Percentiles rank a stretch among this genome's conserved stretches.
Conservation (phyloP, 2,113 vertebrate species). For the Boleophthalmus pectinirostris region DNA sequence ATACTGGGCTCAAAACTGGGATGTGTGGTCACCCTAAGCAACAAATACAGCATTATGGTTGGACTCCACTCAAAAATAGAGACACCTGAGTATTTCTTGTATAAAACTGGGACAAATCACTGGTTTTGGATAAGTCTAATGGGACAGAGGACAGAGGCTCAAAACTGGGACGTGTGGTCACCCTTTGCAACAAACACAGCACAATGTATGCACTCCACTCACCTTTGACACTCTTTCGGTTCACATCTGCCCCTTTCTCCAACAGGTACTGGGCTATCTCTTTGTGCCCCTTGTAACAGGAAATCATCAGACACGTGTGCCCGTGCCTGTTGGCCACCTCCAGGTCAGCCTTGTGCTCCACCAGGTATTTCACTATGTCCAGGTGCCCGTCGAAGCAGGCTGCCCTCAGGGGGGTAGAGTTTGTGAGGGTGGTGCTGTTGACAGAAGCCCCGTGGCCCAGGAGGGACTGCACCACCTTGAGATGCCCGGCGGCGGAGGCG, state of each 20-base stretch:
- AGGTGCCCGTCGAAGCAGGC: conserved; percentile 98
- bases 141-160: no score
- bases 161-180: no score
- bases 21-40: no score
- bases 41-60: no score
- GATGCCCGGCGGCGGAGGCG: conserved; percentile 92
- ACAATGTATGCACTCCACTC: conserved; percentile 28
- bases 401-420: conserved; percentile 92
- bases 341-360: conserved; percentile 95
- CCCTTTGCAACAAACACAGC: no score
- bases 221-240: conserved; percentile 99
- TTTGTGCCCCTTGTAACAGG: conserved; percentile 98
- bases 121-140: no score
- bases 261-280: conserved; percentile 96
- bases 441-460: conserved; percentile 93
- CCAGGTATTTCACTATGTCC: conserved; percentile 94
- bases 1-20: no score
- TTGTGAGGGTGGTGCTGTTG: conserved; percentile 96
- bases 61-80: no score
- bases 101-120: no score
- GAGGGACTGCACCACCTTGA: conserved; percentile 94
- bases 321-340: conserved; percentile 98
- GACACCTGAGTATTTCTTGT: no score
- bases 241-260: conserved; percentile 96
- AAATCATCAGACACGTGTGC: conserved; percentile 98